Evolutionary conservation across 2,888 invertebrate species (phyloP), one percentile per base, ranked within the genome.

Genomic region (Scaptomyza tumidula): DNA sequence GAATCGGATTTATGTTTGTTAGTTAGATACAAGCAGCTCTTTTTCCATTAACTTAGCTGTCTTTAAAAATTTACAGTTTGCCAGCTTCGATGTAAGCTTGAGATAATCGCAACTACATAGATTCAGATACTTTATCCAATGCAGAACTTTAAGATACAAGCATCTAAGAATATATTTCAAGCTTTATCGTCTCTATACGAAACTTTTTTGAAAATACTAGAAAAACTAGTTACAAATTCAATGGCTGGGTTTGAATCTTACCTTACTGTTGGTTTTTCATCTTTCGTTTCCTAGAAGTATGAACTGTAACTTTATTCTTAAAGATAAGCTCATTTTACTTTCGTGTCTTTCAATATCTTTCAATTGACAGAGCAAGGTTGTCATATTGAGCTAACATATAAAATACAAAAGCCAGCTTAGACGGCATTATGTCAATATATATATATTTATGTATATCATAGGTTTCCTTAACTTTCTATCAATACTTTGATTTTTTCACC

Each of bases 401-500:
- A 16, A 19, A 13, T n/a, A n/a, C n/a, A 37, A 37, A 68, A 44
- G n/a, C n/a, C 19, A 41, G 58, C 49, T 50, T 49, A 31, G 49
- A 3, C 52, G 10, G 46, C 45, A n/a, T 48, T 54, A 14, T 19
- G 16, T 14, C 24, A 24, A 57, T 48, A 37, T 37, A 9, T 52
- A 29, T 19, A 2, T 2, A 19, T 19, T 1, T 19, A 19, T 19
- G 19, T 19, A 19, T 7, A 49, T 44, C 9, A 13, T 3, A 27
- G 16, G n/a, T 46, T 35, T 29, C 24, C 61, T 54, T 11, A 53
- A 61, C 56, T 61, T 35, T 39, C 43, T 48, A 49, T 52, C 73
- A 59, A 71, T 72, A 14, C 43, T 45, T 13, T 37, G 74, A 72
- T 74, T 74, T 74, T 71, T 65, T 50, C 56, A 70, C 33, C 10